A percentile compares a stretch with the other conserved stretches of the same genome.
Conservation (phyloP, 2,797 vertebrate species). For the Coranthus polyacanthus region DNA sequence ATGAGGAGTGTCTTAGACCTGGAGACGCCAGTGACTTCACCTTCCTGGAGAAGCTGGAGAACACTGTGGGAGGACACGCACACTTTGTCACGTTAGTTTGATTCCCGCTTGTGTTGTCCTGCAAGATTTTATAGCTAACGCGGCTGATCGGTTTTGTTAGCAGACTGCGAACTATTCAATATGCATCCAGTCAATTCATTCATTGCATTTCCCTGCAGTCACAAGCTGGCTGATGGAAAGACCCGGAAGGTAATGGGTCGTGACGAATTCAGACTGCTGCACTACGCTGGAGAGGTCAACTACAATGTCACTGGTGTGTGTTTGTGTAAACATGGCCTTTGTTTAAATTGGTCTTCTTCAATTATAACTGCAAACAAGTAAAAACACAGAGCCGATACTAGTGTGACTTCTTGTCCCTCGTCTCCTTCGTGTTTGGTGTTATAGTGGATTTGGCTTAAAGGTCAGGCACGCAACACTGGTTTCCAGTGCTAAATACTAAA, state of each 20-base stretch:
- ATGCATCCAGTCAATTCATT: neutral
- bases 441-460: neutral
- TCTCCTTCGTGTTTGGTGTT: neutral
- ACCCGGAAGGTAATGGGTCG: constrained; percentile 93
- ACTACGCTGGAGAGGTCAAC: constrained; percentile 98
- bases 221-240: constrained; percentile 96
- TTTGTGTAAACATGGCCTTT: constrained; percentile 1
- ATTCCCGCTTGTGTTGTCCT: neutral
- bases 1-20: constrained; percentile 97
- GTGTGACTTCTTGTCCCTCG: neutral
- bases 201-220: constrained; percentile 80
- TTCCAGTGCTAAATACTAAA: neutral
- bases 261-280: constrained; percentile 94
- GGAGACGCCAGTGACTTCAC: constrained; percentile 96
- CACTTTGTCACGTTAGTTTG: constrained; percentile 96
- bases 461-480: neutral
- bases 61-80: constrained; percentile 92
- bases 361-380: constrained; percentile 6
- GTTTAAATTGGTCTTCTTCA: neutral
- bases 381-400: neutral
- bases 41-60: constrained; percentile 96
- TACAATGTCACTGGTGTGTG: constrained; percentile 92
- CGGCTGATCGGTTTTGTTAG: neutral
- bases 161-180: constrained; percentile 3
- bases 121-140: neutral